Base-by-base conservation (phyloP, 23 tunicate species). In the Ascidia mentula region DNA sequence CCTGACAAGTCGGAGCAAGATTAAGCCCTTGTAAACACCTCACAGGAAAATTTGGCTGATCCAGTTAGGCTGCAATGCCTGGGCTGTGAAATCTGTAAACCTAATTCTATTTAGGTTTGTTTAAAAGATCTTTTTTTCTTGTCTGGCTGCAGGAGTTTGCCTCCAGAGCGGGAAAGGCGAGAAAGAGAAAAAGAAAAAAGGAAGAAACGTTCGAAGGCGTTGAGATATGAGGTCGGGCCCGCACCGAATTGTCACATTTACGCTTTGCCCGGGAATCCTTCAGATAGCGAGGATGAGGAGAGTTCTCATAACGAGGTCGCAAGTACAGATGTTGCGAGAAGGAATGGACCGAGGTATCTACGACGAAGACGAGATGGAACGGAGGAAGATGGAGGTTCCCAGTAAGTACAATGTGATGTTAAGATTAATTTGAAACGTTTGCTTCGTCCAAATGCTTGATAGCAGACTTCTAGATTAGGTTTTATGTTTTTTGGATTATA, bases 181-280 rank as follows among this genome's bases (percentile, higher is more conserved):
- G 40, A 46, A 8, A 32, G 77, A 60, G 65, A 53, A 9, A 53
- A 53, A 9, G 65, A 34, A 69, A 38, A 34, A 17, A 22, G 28
- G 15, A 32, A 12, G 59, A 35, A 24, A 36, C 72, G 38, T 9
- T 45, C 38, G 8, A 20, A 42, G 8, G 36, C 32, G 18, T 28
- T 28, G 37, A 40, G 9, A 3, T 37, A 45, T 30, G 80, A 75
- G 28, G 34, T 38, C 18, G 79, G 72, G 17, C 78, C 85, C 9
- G 80, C 81, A 20, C 81, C 87, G 8, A 74, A 84, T 42, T 28
- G 40, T 60, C 81, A 84, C 81, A 31, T 84, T 39, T 84, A 75
- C 79, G 33, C 81, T 22, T 37, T 84, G 0, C 87, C 87, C 20
- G 70, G 46, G 0, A 46, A 53, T 28, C 24, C 65, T 20, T 53